Evolutionary conservation across 2,888 invertebrate species (phyloP), one percentile per base, ranked within the genome.

Genomic region (Drosophila anomalipes): DNA sequence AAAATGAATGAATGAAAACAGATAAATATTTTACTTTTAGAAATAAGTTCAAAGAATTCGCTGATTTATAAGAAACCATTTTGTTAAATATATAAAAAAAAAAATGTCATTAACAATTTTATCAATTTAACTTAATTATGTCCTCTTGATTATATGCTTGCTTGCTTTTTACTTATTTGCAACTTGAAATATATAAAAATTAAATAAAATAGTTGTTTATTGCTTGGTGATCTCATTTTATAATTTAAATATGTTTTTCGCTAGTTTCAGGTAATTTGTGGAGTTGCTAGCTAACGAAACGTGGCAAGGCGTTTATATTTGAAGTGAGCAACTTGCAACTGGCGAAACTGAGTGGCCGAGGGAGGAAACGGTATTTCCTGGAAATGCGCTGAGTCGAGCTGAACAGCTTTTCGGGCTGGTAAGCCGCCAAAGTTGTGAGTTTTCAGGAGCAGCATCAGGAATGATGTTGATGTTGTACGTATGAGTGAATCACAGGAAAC

Each of bases 311-410:
- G 44, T 66, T 47, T 37, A 41, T 28, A 52, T 52, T 63, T 28
- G 22, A 44, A 64, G 32, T 47, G 30, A 51, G 52, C 60, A 60
- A 44, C 39, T 19, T 10, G 12, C 41, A 33, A 37, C 28, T 37
- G 35, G 56, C 32, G 30, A 26, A 37, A 19, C 19, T 19, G 28
- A 37, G 30, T 19, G 26, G 35, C 35, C 14, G 4, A 19, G 65
- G 75, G 74, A 82, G 87, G 91, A 88, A 90, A 81, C 65, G 73
- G 63, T 74, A 70, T 86, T 88, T 88, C 87, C 87, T 74, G 87
- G 87, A 90, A 88, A 81, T 82, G 74, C 77, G 67, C 76, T 72
- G 52, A 83, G 58, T 58, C 54, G 47, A 39, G 32, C 47, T 41
- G 37, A 62, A 59, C 32, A 49, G 63, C 52, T 33, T 52, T 75